A percentile compares a stretch with the other conserved stretches of the same genome.
Evolutionary conservation across 2,113 vertebrate species (phyloP).

Genomic region (Trogon surrucura): DNA sequence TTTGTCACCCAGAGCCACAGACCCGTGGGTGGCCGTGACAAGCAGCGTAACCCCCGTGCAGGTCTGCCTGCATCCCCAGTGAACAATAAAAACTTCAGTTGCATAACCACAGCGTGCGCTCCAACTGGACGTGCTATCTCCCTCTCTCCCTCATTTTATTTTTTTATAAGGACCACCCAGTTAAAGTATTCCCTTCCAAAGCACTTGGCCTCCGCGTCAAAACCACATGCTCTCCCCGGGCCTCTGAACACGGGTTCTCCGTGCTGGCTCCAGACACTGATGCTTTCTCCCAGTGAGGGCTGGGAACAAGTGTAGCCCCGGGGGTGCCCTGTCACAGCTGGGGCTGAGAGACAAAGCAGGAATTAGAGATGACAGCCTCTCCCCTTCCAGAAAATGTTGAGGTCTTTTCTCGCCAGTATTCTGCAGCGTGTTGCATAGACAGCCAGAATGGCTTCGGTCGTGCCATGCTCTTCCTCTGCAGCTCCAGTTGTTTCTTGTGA

Average conservation of each 20-base stretch:
- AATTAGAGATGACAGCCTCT: not conserved
- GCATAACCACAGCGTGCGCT: not conserved
- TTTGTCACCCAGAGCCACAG: not conserved
- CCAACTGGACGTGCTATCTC: not conserved
- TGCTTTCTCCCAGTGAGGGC: not conserved
- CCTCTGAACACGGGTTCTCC: fast-evolving
- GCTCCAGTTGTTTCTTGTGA: not conserved
- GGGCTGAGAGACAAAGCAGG: fast-evolving
- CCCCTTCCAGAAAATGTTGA: not conserved
- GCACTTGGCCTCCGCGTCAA: not conserved
- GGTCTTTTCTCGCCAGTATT: not conserved
- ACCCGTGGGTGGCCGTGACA: not conserved
- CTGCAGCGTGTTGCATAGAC: fast-evolving
- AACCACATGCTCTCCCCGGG: not conserved
- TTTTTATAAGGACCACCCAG: not conserved
- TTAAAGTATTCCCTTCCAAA: not conserved
- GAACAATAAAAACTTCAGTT: not conserved
- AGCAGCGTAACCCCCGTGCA: not conserved
- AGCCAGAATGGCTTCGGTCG: not conserved
- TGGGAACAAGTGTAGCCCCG: not conserved
- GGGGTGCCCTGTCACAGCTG: not conserved
- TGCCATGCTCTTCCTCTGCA: not conserved
- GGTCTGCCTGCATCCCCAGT: fast-evolving
- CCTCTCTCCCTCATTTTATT: fast-evolving
- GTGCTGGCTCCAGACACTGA: not conserved